Base-by-base conservation (phyloP, 2,888 invertebrate species). In the Auanema freiburgensis region DNA sequence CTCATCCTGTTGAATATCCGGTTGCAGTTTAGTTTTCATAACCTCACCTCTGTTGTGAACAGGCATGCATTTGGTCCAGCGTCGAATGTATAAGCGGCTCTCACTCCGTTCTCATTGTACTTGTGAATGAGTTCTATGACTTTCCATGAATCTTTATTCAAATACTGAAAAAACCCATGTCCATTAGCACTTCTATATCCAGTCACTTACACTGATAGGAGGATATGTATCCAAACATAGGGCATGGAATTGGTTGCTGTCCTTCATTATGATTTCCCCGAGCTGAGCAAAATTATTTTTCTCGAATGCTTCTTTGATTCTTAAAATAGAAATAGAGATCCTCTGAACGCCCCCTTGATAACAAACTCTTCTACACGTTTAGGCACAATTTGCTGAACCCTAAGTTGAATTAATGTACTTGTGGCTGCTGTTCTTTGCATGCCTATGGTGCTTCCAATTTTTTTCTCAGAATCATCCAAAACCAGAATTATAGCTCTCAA, bases 161-260 rank as follows among this genome's bases (percentile, higher is more conserved):
- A 89, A 84, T 99, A 99, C 14, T 90, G 63, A 42, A 76, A 65
- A 40, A 16, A 10, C 8, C 8, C n/a, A n/a, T n/a, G n/a, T n/a
- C n/a, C n/a, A n/a, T n/a, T n/a, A n/a, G n/a, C n/a, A n/a, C n/a
- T n/a, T n/a, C n/a, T n/a, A n/a, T n/a, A n/a, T n/a, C n/a, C n/a
- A n/a, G n/a, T 14, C 16, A 44, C 56, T 5, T 51, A 73, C 74
- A 57, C 21, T 55, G 12, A 91, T 91, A 0, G 98, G 96, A 21
- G 98, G 97, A 86, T 89, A 93, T 0, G 96, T 91, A 84, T 97
- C 97, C 67, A 93, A 85, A 79, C 92, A 92, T 25, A 92, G 88
- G 0, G 95, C 93, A 87, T 98, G 98, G 81, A 98, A 90, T 84
- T 95, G 92, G 87, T 98, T 97, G 66, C 95, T 95, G 81, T 98